Evolutionary conservation across 2,888 invertebrate genomes (phyloP).

Genomic region (Pteria penguin): DNA sequence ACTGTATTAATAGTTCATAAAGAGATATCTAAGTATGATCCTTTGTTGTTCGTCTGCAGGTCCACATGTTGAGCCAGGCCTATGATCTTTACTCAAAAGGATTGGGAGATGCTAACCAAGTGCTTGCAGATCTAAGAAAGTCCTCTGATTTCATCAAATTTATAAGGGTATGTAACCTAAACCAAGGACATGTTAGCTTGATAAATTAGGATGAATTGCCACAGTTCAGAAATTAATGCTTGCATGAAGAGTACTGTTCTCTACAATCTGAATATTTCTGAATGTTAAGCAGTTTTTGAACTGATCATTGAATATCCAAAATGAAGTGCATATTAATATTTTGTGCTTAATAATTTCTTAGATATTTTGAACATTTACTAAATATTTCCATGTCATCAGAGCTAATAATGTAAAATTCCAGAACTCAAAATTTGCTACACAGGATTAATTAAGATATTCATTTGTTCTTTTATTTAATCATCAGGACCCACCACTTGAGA

Average conservation of each 20-base stretch:
- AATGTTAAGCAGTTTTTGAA: too few species aligned
- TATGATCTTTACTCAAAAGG: conserved; percentile 76
- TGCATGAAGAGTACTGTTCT: too few species aligned
- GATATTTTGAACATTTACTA: neutral
- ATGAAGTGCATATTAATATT: too few species aligned
- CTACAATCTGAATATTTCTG: too few species aligned
- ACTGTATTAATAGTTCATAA: too few species aligned
- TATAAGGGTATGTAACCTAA: conserved; percentile 59
- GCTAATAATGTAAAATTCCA: too few species aligned
- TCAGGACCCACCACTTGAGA: conserved; percentile 57
- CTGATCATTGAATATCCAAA: too few species aligned
- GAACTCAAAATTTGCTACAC: neutral
- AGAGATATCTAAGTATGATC: neutral
- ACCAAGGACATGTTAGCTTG: too few species aligned
- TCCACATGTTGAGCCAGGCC: conserved; percentile 73
- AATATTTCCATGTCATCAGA: too few species aligned
- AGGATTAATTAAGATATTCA: neutral
- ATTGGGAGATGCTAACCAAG: conserved; percentile 65
- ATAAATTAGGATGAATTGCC: too few species aligned
- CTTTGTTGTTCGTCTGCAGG: conserved; percentile 44
- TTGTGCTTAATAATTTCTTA: neutral
- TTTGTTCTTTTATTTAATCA: neutral
- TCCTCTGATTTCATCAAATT: conserved; percentile 72
- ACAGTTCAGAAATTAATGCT: too few species aligned
- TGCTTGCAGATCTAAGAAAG: conserved; percentile 63